Base-by-base conservation (phyloP, 2,888 invertebrate species). In the Plebejus anna region DNA sequence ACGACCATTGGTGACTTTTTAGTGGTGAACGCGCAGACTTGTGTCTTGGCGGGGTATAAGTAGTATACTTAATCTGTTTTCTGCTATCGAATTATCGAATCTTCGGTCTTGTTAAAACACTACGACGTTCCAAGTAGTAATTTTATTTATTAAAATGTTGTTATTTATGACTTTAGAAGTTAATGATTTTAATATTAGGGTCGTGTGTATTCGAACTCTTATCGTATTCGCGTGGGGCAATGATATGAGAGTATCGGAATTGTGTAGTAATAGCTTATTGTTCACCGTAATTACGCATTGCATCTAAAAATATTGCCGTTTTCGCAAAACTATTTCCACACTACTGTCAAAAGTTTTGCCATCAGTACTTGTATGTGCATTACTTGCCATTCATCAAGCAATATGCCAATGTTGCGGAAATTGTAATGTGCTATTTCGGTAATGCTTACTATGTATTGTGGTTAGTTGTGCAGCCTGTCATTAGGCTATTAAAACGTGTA, bases 301-400 rank as follows among this genome's bases (percentile, higher is more conserved):
- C 73, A 73, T 55, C 51, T 73, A 51, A 55, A 73, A 73, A 55
- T 55, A 32, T 73, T 51, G 55, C 51, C 42, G 73, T 73, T 73
- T 73, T 73, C 28, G 73, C 51, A 73, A 73, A 66, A 36, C 51
- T 9, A 51, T 73, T 55, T 72, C 72, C 22, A 55, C 51, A 73
- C n/a, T 13, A 51, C 28, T 73, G 32, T 55, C 51, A 51, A 47
- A 42, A 51, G 55, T 73, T 72, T 72, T 51, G 73, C 73, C 73
- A 73, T 73, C 73, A 55, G 3, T 55, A 16, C 42, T 71, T 55
- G 9, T 42, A 72, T 22, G 47, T 72, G 47, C 72, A 72, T 51
- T 42, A 28, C 51, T 13, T 42, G 28, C 61, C 32, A 36, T 32
- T 66, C 13, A 13, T 5, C 32, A 32, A 5, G 66, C 66, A 66